Percentiles rank a stretch among this genome's conserved stretches.
These are phyloP conservation scores for Anticlea derivata DNA, from an alignment of 2,888 invertebrate species.

Conservation along the genomic window DNA sequence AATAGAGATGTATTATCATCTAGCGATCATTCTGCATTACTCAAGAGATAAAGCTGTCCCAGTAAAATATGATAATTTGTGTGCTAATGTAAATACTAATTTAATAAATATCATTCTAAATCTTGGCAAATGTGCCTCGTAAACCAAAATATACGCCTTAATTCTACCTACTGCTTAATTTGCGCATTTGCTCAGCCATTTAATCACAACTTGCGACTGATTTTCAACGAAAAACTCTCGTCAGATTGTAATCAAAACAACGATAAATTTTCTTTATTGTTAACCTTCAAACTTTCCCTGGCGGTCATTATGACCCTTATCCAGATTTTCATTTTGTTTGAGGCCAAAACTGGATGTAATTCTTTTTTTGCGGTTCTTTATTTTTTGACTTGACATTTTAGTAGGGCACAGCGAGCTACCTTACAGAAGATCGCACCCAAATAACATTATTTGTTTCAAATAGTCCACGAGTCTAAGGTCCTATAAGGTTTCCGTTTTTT, in stretches of 20 bases:
- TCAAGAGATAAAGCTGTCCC: no score
- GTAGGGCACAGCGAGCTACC: no score
- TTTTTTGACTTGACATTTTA: background rate
- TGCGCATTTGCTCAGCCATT: constrained; percentile 6
- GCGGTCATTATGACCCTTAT: constrained; percentile 33
- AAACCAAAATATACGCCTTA: background rate
- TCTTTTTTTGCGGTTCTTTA: background rate
- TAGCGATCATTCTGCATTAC: no score
- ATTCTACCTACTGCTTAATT: background rate
- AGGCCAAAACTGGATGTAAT: background rate
- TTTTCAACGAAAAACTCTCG: constrained; percentile 27
- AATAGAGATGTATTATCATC: no score
- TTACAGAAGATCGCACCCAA: no score
- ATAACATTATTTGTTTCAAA: no score
- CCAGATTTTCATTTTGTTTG: constrained; percentile 12
- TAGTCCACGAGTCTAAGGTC: no score
- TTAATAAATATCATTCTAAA: background rate
- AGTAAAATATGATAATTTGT: no score
- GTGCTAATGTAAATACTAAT: background rate
- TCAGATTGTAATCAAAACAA: constrained; percentile 38
- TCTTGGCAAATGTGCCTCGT: constrained; percentile 1
- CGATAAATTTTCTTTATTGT: constrained; percentile 38
- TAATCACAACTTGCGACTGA: constrained; percentile 16
- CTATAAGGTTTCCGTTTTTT: no score
- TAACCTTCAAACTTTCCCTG: constrained; percentile 34